These are phyloP conservation scores for Uria aalge DNA, from an alignment of 2,113 vertebrate species.

Conservation along the genomic window DNA sequence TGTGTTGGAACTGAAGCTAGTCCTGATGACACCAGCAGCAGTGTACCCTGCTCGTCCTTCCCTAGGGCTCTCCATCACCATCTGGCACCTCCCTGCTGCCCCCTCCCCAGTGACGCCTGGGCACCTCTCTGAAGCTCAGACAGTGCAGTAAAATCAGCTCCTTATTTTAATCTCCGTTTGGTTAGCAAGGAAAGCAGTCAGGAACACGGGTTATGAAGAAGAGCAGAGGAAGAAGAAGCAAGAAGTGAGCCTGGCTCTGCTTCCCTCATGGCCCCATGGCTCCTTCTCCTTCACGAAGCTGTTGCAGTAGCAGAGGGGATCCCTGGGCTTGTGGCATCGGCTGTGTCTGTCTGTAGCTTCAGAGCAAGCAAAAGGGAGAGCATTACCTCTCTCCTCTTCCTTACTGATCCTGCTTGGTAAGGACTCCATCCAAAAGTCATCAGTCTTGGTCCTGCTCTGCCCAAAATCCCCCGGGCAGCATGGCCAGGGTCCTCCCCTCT, in stretches of 20 bases:
- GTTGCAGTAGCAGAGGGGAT: neutral
- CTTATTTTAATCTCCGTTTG: neutral
- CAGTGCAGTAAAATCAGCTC: neutral
- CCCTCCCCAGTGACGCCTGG: fast-evolving
- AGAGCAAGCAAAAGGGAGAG: neutral
- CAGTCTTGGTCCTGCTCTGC: neutral
- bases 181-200: neutral
- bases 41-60: neutral
- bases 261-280: neutral
- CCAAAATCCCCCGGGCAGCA: neutral
- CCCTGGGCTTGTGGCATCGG: neutral
- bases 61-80: neutral
- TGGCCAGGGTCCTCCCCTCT: neutral
- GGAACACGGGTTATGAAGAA: neutral
- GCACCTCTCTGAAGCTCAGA: neutral
- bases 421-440: neutral
- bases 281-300: neutral
- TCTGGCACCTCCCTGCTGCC: too few species aligned
- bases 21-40: neutral
- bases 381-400: neutral
- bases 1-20: neutral
- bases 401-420: neutral
- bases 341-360: neutral
- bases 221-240: neutral
- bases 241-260: neutral